Conservation (phyloP, 2,113 vertebrate genomes). For the Cyanocitta stelleri region DNA sequence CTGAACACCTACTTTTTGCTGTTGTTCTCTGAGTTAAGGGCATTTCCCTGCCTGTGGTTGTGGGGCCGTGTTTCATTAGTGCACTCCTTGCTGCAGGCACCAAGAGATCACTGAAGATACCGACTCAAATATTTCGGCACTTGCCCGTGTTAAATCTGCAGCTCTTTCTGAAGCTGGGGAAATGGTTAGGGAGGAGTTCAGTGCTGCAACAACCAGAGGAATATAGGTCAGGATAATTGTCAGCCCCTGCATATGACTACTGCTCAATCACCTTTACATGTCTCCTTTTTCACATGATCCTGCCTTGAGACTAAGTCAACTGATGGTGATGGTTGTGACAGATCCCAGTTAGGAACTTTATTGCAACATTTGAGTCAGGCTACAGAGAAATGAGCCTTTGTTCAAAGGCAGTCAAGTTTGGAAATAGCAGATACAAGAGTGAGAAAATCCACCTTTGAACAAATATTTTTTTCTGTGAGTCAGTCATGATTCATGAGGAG, state of each 20-base stretch:
- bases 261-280: not conserved
- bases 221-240: not conserved
- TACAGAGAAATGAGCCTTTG: not conserved
- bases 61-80: not conserved
- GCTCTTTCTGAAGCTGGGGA: not conserved
- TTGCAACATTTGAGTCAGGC: not conserved
- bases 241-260: not conserved
- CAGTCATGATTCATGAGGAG: not conserved
- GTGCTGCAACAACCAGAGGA: not conserved
- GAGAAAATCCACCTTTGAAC: not conserved
- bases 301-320: not conserved
- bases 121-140: not conserved
- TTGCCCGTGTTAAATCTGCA: not conserved
- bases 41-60: rapidly evolving
- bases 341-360: not conserved
- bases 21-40: not conserved
- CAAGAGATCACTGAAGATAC: not conserved
- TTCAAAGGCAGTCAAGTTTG: not conserved
- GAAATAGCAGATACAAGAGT: not conserved
- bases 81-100: not conserved
- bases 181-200: not conserved
- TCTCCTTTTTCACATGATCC: not conserved
- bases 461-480: conserved; percentile 1
- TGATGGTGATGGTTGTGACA: not conserved
- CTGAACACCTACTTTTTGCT: not conserved